A percentile compares a stretch with the other conserved stretches of the same genome.
phyloP scores from a whole-genome alignment of 2,888 invertebrate species.

The Heliothis peltigera region DNA sequence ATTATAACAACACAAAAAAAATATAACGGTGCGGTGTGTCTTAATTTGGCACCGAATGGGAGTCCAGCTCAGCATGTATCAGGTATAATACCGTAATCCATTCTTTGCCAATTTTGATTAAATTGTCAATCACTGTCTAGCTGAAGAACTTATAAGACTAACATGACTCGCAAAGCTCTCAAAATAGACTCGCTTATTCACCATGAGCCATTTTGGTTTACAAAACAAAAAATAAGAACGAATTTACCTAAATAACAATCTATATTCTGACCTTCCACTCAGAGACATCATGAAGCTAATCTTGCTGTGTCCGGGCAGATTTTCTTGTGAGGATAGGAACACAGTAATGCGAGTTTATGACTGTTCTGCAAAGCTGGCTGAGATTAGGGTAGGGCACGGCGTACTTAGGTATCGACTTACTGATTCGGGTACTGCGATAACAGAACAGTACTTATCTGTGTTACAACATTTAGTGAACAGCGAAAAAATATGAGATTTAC shows the following conservation, averaged over 20 bases:
- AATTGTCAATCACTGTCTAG: no score
- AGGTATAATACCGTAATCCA: no score
- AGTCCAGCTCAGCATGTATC: no score
- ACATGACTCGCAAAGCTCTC: no score
- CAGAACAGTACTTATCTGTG: constrained; percentile 7
- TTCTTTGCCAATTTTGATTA: no score
- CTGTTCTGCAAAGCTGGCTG: constrained; percentile 48
- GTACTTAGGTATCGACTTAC: constrained; percentile 28
- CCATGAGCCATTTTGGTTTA: no score
- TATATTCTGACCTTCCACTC: constrained; percentile 30
- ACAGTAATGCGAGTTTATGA: constrained; percentile 56
- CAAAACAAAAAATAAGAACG: neutral
- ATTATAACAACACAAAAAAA: no score
- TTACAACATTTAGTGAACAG: neutral
- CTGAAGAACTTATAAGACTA: no score
- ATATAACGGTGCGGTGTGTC: no score
- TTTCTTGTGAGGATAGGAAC: constrained; percentile 38
- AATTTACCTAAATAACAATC: constrained; percentile 7
- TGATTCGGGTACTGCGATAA: constrained; percentile 38
- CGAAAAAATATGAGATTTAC: no score
- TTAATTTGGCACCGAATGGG: no score
- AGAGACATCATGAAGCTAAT: constrained; percentile 42
- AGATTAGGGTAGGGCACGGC: constrained; percentile 48
- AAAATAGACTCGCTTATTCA: no score
- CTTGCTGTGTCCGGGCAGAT: constrained; percentile 40